A percentile compares a stretch with the other conserved stretches of the same genome.
phyloP scores from a whole-genome alignment of 2,113 vertebrate species.

The Neolamprologus fasciatus region DNA sequence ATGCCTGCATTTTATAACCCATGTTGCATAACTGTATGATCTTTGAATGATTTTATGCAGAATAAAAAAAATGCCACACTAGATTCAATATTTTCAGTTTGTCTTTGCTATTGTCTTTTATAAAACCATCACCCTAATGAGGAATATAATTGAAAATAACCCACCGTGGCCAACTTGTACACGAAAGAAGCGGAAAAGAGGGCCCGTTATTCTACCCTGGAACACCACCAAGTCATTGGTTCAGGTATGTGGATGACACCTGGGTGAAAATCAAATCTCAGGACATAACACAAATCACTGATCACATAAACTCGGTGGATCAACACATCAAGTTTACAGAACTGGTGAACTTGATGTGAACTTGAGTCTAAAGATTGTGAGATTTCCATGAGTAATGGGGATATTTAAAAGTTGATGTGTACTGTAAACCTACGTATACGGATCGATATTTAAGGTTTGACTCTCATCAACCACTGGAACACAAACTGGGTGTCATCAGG shows the following conservation, averaged over 20 bases:
- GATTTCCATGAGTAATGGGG: neutral
- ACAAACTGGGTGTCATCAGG: neutral
- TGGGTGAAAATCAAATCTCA: neutral
- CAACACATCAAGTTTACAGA: neutral
- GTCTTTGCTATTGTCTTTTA: neutral
- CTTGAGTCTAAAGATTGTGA: neutral
- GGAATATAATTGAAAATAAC: neutral
- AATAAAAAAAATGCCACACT: constrained; percentile 33
- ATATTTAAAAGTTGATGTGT: neutral
- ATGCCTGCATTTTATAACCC: neutral
- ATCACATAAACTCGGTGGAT: neutral
- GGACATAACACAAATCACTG: neutral
- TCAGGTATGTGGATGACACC: neutral
- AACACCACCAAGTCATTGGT: neutral
- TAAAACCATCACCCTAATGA: neutral
- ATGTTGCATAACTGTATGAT: constrained; percentile 38
- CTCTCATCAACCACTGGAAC: neutral
- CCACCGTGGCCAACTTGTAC: neutral
- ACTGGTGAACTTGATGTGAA: neutral
- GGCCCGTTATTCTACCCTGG: neutral
- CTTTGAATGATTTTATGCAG: constrained; percentile 41
- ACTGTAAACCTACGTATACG: neutral
- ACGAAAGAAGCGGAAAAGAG: fast-evolving
- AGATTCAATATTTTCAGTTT: neutral
- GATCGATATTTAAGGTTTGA: neutral